These are phyloP conservation scores for Keiferia lycopersicella DNA, from an alignment of 2,888 invertebrate genomes.

Conservation along the genomic window DNA sequence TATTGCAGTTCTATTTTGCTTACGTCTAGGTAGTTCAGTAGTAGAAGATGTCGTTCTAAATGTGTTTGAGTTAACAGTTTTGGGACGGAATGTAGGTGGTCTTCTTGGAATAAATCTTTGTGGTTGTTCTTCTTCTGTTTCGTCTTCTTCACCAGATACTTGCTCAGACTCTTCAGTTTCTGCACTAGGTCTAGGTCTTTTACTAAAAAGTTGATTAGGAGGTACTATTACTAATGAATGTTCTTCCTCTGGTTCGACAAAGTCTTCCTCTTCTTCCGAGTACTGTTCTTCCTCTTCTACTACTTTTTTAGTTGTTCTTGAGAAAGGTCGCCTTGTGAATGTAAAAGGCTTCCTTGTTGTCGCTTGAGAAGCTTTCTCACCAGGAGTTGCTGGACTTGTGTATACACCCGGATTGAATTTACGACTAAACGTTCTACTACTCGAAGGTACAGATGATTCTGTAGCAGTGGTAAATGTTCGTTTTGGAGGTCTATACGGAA, in stretches of 20 bases:
- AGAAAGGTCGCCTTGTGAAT: slow-evolving; percentile 67
- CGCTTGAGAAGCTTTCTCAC: slow-evolving; percentile 47
- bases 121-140: slow-evolving; percentile 46
- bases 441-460: slow-evolving; percentile 59
- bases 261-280: slow-evolving; percentile 59
- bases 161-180: slow-evolving; percentile 41
- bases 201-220: slow-evolving; percentile 66
- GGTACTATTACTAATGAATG: slow-evolving; percentile 70
- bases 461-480: slow-evolving; percentile 68
- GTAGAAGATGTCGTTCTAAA: slow-evolving; percentile 70
- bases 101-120: slow-evolving; percentile 50
- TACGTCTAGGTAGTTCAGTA: slow-evolving; percentile 62
- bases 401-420: slow-evolving; percentile 74
- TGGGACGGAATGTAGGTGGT: slow-evolving; percentile 61
- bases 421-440: slow-evolving; percentile 71
- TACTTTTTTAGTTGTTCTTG: slow-evolving; percentile 65
- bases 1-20: slow-evolving; percentile 60
- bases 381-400: slow-evolving; percentile 66
- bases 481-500: slow-evolving; percentile 69
- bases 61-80: slow-evolving; percentile 67
- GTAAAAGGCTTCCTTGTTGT: slow-evolving; percentile 62
- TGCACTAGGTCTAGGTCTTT: slow-evolving; percentile 58
- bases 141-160: slow-evolving; percentile 35
- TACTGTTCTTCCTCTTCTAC: slow-evolving; percentile 63
- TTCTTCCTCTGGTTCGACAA: slow-evolving; percentile 61